phyloP scores from a whole-genome alignment of 2,888 invertebrate species.

The Druceiella hillmani region DNA sequence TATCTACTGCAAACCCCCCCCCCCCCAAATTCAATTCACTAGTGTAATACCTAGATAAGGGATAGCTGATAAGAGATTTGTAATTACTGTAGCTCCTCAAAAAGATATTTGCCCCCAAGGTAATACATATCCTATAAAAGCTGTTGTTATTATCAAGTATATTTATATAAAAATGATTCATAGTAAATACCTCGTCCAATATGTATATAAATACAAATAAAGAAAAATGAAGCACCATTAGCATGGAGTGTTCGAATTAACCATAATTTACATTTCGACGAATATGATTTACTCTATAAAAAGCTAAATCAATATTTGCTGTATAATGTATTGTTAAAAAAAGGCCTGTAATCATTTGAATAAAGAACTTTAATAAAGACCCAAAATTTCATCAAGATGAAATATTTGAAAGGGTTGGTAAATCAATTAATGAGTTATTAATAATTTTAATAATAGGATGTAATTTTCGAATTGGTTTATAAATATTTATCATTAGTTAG shows the following conservation, averaged over 20 bases:
- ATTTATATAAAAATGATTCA: slow-evolving; percentile 45
- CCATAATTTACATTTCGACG: slow-evolving; percentile 65
- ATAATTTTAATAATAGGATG: slow-evolving; percentile 52
- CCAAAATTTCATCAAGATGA: slow-evolving; percentile 65
- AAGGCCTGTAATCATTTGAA: slow-evolving; percentile 63
- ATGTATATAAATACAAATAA: slow-evolving; percentile 64
- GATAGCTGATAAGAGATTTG: slow-evolving; percentile 65
- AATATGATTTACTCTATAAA: slow-evolving; percentile 63
- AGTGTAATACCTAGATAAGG: slow-evolving; percentile 59
- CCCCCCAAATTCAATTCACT: slow-evolving; percentile 71
- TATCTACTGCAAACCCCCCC: slow-evolving; percentile 69
- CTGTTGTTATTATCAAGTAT: slow-evolving; percentile 69
- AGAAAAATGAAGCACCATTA: slow-evolving; percentile 69
- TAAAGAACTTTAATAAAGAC: slow-evolving; percentile 56
- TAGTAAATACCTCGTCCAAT: slow-evolving; percentile 58
- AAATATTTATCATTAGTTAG: slow-evolving; percentile 43
- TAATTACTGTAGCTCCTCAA: slow-evolving; percentile 77
- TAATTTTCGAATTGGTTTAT: slow-evolving; percentile 38
- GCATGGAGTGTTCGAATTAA: slow-evolving; percentile 60
- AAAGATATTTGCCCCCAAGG: slow-evolving; percentile 80
- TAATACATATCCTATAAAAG: slow-evolving; percentile 73
- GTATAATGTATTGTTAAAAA: slow-evolving; percentile 67
- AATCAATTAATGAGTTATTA: slow-evolving; percentile 52
- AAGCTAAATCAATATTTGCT: slow-evolving; percentile 57
- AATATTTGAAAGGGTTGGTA: slow-evolving; percentile 58